A percentile compares a stretch with the other conserved stretches of the same genome.
phyloP scores from a whole-genome alignment of 2,113 vertebrate genomes.

The Dicerorhinus sumatrensis region DNA sequence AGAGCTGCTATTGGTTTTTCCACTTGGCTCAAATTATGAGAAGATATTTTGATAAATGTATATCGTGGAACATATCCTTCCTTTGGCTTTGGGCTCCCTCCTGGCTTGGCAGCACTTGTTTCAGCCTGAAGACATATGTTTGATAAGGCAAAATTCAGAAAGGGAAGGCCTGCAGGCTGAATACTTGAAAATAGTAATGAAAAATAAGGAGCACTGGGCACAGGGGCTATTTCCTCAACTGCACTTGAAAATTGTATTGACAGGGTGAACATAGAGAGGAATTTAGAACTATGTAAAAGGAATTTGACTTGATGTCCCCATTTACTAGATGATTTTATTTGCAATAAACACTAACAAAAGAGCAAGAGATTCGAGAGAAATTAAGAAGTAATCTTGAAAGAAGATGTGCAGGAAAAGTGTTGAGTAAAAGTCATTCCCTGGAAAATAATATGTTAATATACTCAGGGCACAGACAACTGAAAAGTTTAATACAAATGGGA shows the following conservation, averaged over 20 bases:
- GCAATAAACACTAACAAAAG: background rate
- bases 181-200: background rate
- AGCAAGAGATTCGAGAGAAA: background rate
- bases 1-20: background rate
- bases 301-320: background rate
- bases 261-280: background rate
- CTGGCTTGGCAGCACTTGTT: background rate
- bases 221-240: background rate
- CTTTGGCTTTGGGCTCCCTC: background rate
- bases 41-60: background rate
- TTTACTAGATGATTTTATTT: background rate
- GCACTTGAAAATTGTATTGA: too few relatives aligned
- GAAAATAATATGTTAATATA: background rate
- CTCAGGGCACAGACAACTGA: background rate
- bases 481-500: background rate
- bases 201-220: background rate
- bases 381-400: background rate
- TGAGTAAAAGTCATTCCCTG: background rate
- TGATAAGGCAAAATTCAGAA: background rate
- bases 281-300: background rate
- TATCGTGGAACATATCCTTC: background rate
- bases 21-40: too few relatives aligned
- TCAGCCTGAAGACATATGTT: background rate
- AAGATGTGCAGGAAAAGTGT: background rate
- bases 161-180: background rate